Evolutionary conservation across 2,888 invertebrate species (phyloP).

Genomic region (Aplocera efformata): DNA sequence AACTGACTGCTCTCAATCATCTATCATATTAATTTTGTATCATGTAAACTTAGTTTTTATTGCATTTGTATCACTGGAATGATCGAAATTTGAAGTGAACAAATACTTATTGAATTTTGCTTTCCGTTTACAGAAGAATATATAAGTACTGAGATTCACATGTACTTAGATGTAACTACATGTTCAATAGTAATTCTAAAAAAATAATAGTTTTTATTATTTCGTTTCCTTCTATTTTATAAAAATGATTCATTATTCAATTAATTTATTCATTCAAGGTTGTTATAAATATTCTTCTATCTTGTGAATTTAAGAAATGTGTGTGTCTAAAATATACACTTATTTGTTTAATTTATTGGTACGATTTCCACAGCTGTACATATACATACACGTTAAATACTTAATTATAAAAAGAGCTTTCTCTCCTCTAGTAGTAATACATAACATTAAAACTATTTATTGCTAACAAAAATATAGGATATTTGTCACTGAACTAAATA

Average conservation of each 20-base stretch:
- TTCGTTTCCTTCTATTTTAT: too few species aligned
- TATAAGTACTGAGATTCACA: conserved; percentile 47
- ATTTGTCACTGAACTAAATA: conserved; percentile 41
- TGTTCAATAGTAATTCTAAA: conserved; percentile 15
- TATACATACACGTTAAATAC: conserved; percentile 31
- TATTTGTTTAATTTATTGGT: neutral
- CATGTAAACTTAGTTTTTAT: too few species aligned
- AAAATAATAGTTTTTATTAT: too few species aligned
- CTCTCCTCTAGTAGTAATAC: conserved; percentile 41
- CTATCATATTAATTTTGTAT: neutral
- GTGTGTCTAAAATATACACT: conserved; percentile 4
- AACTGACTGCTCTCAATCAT: conserved; percentile 2
- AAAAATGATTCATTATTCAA: conserved; percentile 1
- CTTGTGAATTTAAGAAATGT: neutral
- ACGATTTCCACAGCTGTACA: conserved; percentile 16
- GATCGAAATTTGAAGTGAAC: conserved; percentile 42
- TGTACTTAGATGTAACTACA: conserved; percentile 36
- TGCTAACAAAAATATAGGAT: conserved; percentile 46
- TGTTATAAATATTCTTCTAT: neutral
- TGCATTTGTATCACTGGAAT: conserved; percentile 45
- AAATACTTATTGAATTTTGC: conserved; percentile 24
- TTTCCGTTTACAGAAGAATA: conserved; percentile 16
- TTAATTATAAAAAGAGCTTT: conserved; percentile 36
- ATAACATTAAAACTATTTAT: conserved; percentile 49
- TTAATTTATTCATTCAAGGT: neutral